Evolutionary conservation across 2,113 vertebrate species (phyloP).

Genomic region (Brachyhypopomus gauderio): DNA sequence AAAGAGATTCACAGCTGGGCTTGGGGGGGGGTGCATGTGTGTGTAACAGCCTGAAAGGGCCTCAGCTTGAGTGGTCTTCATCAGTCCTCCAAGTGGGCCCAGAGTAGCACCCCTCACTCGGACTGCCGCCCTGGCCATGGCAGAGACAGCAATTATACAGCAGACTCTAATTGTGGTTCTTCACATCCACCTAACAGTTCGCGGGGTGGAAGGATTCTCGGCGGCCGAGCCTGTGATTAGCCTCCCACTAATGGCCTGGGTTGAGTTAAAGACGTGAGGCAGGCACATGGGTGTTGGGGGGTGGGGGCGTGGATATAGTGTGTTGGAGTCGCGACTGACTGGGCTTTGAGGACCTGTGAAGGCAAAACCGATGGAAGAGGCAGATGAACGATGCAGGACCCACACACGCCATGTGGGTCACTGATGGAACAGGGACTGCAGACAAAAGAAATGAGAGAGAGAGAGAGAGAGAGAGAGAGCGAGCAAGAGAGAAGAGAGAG

Average conservation of each 20-base stretch:
- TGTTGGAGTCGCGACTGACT: constrained; percentile 1
- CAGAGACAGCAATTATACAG: constrained; percentile 53
- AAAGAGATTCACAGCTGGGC: no score
- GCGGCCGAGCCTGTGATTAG: constrained; percentile 42
- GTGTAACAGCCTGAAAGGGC: no score
- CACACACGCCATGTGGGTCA: constrained; percentile 50
- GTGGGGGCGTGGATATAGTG: not conserved
- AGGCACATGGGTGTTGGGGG: constrained; percentile 41
- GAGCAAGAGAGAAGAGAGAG: not conserved
- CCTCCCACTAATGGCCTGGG: constrained; percentile 51
- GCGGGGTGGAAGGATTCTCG: constrained; percentile 28
- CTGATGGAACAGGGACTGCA: not conserved
- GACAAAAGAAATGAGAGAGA: not conserved
- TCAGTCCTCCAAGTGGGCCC: not conserved
- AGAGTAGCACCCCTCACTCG: constrained; percentile 13
- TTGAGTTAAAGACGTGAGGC: constrained; percentile 47
- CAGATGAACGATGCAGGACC: constrained; percentile 53
- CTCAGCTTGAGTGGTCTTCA: not conserved
- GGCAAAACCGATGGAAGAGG: constrained; percentile 1
- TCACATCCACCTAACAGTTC: constrained; percentile 45
- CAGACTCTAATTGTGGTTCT: constrained; percentile 51
- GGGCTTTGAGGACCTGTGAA: constrained; percentile 19
- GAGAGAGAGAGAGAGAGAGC: not conserved
- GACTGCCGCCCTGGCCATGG: constrained; percentile 35
- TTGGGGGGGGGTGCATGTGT: no score